Evolutionary conservation across 2,888 invertebrate species (phyloP).

Genomic region (Callosobruchus maculatus): DNA sequence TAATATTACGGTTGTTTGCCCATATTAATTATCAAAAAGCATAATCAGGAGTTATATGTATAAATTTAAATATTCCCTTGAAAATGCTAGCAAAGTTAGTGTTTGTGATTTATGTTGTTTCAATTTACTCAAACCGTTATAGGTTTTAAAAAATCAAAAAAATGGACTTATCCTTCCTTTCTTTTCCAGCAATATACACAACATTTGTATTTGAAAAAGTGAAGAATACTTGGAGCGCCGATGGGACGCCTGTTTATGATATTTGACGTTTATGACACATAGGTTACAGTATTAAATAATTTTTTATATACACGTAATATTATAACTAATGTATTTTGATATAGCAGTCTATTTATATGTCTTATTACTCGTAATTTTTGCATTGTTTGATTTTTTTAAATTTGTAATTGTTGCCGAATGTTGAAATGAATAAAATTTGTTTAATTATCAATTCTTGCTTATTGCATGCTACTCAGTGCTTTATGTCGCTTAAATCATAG

Average conservation of each 20-base stretch:
- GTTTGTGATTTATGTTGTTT: no score
- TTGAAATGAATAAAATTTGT: neutral
- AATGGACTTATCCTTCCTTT: no score
- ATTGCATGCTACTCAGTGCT: neutral
- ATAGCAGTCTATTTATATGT: neutral
- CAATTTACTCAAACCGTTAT: no score
- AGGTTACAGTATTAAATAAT: neutral
- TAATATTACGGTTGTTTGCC: no score
- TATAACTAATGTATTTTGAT: neutral
- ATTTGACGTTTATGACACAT: conserved; percentile 25
- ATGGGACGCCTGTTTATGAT: conserved; percentile 61
- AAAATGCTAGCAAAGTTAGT: no score
- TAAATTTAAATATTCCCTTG: no score
- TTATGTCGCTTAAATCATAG: no score
- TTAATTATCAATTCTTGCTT: neutral
- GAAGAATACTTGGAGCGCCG: conserved; percentile 60
- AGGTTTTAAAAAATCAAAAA: no score
- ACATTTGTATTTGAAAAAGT: conserved; percentile 82
- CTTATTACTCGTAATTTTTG: neutral
- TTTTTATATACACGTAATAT: neutral
- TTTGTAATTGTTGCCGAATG: neutral
- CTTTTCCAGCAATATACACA: conserved; percentile 72
- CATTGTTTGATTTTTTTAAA: neutral
- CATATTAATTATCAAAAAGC: no score
- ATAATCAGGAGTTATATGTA: no score